A percentile compares a stretch with the other conserved stretches of the same genome.
Evolutionary conservation across 2,797 vertebrate species (phyloP).

Genomic region (Phoxinus dragarum): DNA sequence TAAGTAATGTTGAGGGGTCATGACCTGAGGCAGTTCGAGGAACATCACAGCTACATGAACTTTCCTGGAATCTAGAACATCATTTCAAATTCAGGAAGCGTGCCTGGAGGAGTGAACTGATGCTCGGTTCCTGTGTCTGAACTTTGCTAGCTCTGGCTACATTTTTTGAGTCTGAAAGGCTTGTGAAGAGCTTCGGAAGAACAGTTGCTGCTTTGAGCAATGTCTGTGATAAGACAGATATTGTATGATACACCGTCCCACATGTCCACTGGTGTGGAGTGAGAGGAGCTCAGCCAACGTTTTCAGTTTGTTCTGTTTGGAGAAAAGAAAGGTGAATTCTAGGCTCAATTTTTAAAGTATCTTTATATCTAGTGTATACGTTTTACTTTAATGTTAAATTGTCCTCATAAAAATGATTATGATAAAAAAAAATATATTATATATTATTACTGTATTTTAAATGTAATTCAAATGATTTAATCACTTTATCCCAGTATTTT

Average conservation of each 20-base stretch:
- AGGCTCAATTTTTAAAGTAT: not conserved
- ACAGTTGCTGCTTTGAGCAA: slow-evolving; percentile 75
- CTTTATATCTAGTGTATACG: not conserved
- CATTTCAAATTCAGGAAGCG: slow-evolving; percentile 19
- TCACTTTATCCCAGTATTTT: not conserved
- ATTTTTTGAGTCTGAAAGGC: slow-evolving; percentile 73
- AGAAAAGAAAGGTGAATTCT: not conserved
- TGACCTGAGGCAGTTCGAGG: slow-evolving; percentile 11
- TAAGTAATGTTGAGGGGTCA: slow-evolving; percentile 12
- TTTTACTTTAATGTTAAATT: not conserved
- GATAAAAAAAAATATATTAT: not conserved
- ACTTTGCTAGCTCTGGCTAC: slow-evolving; percentile 65
- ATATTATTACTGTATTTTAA: not conserved
- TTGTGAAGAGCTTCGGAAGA: slow-evolving; percentile 69
- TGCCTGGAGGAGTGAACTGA: slow-evolving; percentile 17
- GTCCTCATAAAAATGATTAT: not conserved
- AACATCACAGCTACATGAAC: not conserved
- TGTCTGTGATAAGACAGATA: slow-evolving; percentile 51
- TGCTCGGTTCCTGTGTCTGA: slow-evolving; percentile 52
- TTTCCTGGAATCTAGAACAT: slow-evolving; percentile 14
- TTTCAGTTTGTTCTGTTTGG: not conserved
- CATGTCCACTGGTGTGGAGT: not conserved
- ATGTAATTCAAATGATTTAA: not conserved
- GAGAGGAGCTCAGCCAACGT: not conserved
- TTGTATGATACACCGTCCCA: not conserved